Percentiles rank a stretch among this genome's conserved stretches.
Conservation (phyloP, 2,797 vertebrate genomes). For the Heliangelus exortis region DNA sequence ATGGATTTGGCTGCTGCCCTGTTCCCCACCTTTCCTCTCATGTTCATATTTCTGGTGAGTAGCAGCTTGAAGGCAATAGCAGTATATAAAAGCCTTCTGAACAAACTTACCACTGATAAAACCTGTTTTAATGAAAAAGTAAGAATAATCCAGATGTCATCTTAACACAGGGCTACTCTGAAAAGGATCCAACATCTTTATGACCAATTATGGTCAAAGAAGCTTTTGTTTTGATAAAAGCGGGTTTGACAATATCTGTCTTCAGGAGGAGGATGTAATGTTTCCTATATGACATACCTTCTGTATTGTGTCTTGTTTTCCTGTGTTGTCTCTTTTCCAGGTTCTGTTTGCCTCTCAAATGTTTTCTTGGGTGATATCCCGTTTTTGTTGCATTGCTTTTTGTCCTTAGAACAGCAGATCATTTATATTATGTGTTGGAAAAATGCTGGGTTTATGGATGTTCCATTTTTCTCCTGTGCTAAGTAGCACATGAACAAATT, state of each 20-base stretch:
- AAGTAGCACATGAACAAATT: not conserved
- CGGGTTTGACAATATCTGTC: slow-evolving; percentile 4
- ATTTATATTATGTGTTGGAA: not conserved
- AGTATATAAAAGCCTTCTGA: not conserved
- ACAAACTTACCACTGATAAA: not conserved
- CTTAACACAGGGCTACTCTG: not conserved
- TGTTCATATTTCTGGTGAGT: not conserved
- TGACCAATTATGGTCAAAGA: slow-evolving; percentile 65
- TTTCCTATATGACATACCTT: slow-evolving; percentile 45
- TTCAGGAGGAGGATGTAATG: slow-evolving; percentile 46
- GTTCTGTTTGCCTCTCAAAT: slow-evolving; percentile 34
- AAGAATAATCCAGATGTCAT: not conserved
- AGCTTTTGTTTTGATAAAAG: slow-evolving; percentile 61
- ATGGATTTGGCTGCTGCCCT: not conserved
- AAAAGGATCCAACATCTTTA: not conserved
- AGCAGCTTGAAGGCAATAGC: not conserved
- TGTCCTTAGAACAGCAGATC: slow-evolving; percentile 14
- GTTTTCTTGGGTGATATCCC: slow-evolving; percentile 7
- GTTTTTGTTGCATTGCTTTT: slow-evolving; percentile 25
- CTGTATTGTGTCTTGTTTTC: slow-evolving; percentile 50
- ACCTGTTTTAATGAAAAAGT: not conserved
- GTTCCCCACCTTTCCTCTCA: not conserved
- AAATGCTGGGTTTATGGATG: not conserved
- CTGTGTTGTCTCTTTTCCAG: slow-evolving; percentile 40
- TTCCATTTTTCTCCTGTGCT: not conserved